These are phyloP conservation scores for Syngnathoides biaculeatus DNA, from an alignment of 2,113 vertebrate genomes.

Conservation along the genomic window DNA sequence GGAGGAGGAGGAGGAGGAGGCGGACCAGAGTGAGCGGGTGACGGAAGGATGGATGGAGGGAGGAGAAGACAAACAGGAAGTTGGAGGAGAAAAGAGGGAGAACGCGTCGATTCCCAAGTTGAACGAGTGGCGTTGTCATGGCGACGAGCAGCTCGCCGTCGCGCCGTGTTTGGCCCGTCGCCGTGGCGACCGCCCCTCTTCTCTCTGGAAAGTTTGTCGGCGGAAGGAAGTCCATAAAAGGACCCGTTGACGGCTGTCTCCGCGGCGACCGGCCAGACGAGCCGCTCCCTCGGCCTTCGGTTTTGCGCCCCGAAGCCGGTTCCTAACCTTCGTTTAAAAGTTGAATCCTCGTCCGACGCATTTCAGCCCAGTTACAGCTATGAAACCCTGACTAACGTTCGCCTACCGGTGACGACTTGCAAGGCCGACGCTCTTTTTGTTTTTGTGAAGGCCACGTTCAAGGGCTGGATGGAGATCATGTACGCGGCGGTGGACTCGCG, in stretches of 20 bases:
- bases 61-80: slow-evolving; percentile 15
- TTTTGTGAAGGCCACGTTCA: slow-evolving; percentile 86
- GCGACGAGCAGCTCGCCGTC: slow-evolving; percentile 62
- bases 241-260: slow-evolving; percentile 8
- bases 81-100: not conserved
- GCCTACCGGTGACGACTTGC: too few species aligned
- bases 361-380: too few species aligned
- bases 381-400: too few species aligned
- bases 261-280: slow-evolving; percentile 5
- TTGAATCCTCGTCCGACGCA: too few species aligned
- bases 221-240: slow-evolving; percentile 44
- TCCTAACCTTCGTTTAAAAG: too few species aligned
- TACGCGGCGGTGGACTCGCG: slow-evolving; percentile 95
- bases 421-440: too few species aligned
- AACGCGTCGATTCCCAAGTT: slow-evolving; percentile 14
- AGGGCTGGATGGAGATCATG: slow-evolving; percentile 99
- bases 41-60: not conserved
- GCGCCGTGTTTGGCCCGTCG: slow-evolving; percentile 44
- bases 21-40: too few species aligned
- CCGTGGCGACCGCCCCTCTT: slow-evolving; percentile 54
- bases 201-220: slow-evolving; percentile 45
- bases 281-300: not conserved
- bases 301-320: not conserved
- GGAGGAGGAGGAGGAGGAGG: not conserved
- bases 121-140: slow-evolving; percentile 44